phyloP scores from a whole-genome alignment of 2,113 vertebrate species.

The Campylorhamphus procurvoides region DNA sequence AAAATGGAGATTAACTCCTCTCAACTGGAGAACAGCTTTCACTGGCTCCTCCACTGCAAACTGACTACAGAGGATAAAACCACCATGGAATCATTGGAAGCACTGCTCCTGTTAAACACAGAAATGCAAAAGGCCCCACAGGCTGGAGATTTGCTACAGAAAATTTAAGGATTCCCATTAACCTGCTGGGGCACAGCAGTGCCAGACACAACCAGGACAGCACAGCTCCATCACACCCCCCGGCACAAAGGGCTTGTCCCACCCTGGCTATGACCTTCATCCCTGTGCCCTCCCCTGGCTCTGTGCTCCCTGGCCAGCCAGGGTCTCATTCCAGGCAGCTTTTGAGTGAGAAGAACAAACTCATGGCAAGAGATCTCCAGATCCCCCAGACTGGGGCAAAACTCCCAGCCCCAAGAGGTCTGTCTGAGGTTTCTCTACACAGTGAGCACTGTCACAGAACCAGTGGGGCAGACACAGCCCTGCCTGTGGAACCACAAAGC shows the following conservation, averaged over 20 bases:
- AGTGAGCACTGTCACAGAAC: not conserved
- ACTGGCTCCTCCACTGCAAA: not conserved
- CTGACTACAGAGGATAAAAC: not conserved
- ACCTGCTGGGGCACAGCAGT: not conserved
- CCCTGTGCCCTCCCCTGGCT: fast-evolving
- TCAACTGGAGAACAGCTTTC: not conserved
- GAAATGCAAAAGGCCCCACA: not conserved
- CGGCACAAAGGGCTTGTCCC: not conserved
- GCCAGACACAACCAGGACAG: not conserved
- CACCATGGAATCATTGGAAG: not conserved
- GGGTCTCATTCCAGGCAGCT: not conserved
- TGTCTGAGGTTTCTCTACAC: not conserved
- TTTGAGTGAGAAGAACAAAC: not conserved
- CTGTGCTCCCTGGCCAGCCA: not conserved
- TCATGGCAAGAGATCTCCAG: not conserved
- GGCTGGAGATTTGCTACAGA: not conserved
- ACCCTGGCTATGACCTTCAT: not conserved
- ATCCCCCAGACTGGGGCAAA: not conserved
- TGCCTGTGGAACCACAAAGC: not conserved
- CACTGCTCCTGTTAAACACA: not conserved
- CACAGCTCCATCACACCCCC: not conserved
- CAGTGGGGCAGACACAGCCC: fast-evolving
- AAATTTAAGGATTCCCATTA: not conserved
- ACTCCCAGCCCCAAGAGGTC: not conserved
- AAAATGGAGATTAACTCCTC: not conserved